These are phyloP conservation scores for Sebastolobus alascanus DNA, from an alignment of 2,797 vertebrate genomes.

Conservation along the genomic window DNA sequence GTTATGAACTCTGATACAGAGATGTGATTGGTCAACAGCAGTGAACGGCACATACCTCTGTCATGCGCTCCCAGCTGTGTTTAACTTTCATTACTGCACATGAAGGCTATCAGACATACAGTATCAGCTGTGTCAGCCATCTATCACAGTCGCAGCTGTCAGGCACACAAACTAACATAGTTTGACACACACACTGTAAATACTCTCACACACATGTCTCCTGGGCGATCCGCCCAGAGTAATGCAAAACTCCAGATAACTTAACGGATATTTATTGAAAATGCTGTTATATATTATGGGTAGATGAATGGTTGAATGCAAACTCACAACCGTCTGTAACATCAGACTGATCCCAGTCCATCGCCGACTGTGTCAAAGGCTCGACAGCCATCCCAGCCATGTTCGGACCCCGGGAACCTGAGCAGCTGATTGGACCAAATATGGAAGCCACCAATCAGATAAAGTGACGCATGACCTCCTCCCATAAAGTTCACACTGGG, in stretches of 20 bases:
- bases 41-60: constrained; percentile 56
- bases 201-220: constrained; percentile 8
- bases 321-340: constrained; percentile 63
- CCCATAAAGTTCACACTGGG: constrained; percentile 76
- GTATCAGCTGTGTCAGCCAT: constrained; percentile 70
- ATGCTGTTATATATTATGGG: constrained; percentile 27
- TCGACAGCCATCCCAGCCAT: constrained; percentile 68
- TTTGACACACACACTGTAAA: constrained; percentile 22
- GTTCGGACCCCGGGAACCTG: constrained; percentile 58
- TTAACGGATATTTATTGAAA: constrained; percentile 32
- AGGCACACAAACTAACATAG: constrained; percentile 26
- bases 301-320: constrained; percentile 39
- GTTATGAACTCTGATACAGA: constrained; percentile 30
- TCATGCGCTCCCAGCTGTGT: constrained; percentile 73
- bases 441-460: constrained; percentile 70
- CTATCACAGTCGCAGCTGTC: constrained; percentile 69
- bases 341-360: constrained; percentile 64
- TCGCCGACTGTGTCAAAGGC: constrained; percentile 57
- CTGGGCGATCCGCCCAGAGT: constrained; percentile 1
- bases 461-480: constrained; percentile 65
- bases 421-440: constrained; percentile 74
- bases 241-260: constrained; percentile 37
- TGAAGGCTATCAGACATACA: constrained; percentile 54
- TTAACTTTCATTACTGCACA: constrained; percentile 75
- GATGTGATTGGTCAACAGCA: constrained; percentile 55